Base-by-base conservation (phyloP, 2,797 vertebrate species). In the Philypnodon macrostomus region DNA sequence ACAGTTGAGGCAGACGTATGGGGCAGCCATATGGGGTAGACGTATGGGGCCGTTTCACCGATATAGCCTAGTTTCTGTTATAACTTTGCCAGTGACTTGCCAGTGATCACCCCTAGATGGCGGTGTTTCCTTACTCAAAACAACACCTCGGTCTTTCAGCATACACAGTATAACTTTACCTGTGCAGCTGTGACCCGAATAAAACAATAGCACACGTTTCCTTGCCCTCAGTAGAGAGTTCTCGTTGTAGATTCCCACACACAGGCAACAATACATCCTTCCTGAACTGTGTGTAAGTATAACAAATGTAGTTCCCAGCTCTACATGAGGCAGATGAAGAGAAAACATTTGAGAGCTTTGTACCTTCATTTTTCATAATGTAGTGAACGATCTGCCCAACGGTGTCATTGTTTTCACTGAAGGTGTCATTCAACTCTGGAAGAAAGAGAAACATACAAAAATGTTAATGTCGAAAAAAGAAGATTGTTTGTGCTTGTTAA, bases 341-440 rank as follows among this genome's bases (percentile, higher is more conserved):
- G 18, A 13, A 21, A n/a, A 9, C 7, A 2, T 39, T 29, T 16
- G 14, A 12, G 41, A 15, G 24, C 2, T 10, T 10, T 7, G 16
- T 90, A 98, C 96, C 96, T 96, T 97, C 90, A 40, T 98, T 98
- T 70, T 91, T 96, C 96, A 98, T 98, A 83, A 98, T 98, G 86
- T 77, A 96, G 54, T 87, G 90, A 60, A 98, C 91, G 8, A 98
- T 97, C 54, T 94, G 91, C 30, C 94, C 95, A 4, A 98, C 92
- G 0, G 96, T 98, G 81, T 98, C 96, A 2, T 85, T 91, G 52
- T 97, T 76, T 0, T 97, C 95, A 55, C 89, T 92, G 4, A 89
- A 0, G 47, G 90, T 92, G 67, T 98, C 95, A 8, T 95, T 93
- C 77, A 93, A 33, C 42, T 96, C 96, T 96, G 85, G 21, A 81